Evolutionary conservation across 2,113 vertebrate species (phyloP), one percentile per base, ranked within the genome.

Genomic region (Eclectus roratus): DNA sequence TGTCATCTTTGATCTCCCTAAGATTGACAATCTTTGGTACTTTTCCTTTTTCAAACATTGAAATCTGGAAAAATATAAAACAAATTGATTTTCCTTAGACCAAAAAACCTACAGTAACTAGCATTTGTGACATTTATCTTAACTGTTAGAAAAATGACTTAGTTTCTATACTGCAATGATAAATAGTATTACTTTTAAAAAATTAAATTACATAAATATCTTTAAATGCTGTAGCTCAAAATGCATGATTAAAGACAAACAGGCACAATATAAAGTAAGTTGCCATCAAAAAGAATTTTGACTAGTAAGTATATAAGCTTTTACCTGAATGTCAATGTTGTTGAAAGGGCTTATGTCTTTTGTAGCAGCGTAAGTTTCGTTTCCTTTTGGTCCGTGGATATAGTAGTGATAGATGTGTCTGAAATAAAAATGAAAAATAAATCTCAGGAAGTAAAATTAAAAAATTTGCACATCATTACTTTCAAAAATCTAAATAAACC

Each of bases 391-490:
- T 68, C 99, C 99, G 81, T 99, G 99, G 93, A 99, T 98, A 93
- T 99, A 99, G 91, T 99, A 99, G 97, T 99, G 99, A 97, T 99
- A 99, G 68, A 99, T 98, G 96, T 99, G 98, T 66, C 99, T 99
- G 96, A 95, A 98, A 97, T 60, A 86, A 10, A 84, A 37, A 91
- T 46, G 83, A 52, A 78, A 88, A 85, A 86, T 18, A 63, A 49
- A 10, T 41, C 1, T 37, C 13, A 87, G 18, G 31, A 95, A 72
- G 28, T 24, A 60, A 86, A 81, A 64, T 24, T 37, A 10, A 20
- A 92, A 84, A 74, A 7, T 5, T 27, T 19, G 11, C 31, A 65
- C 15, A 21, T 24, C 47, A 3, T 29, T 31, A 11, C 61, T 78
- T 72, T 29, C 1, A 41, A 37, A 81, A 35, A 39, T 28, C 17